Percentiles rank a stretch among this genome's conserved stretches.
These are phyloP conservation scores for Botia almorhae DNA, from an alignment of 2,797 vertebrate species.

Conservation along the genomic window DNA sequence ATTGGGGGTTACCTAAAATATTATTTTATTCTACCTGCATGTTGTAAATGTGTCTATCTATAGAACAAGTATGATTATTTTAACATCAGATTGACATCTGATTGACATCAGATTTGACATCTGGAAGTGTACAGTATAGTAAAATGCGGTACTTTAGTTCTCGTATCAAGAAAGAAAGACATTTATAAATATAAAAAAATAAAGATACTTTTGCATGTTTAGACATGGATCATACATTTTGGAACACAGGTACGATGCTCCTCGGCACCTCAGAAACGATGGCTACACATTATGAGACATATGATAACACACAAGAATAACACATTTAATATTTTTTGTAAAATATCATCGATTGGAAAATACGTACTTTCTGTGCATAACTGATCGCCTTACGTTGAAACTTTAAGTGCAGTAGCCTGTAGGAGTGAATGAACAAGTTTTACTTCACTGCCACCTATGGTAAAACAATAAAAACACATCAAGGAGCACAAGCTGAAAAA, in stretches of 20 bases:
- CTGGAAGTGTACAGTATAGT: neutral
- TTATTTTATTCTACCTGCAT: neutral
- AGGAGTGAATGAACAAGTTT: conserved; percentile 40
- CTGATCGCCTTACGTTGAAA: conserved; percentile 35
- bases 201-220: conserved; percentile 1
- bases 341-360: conserved; percentile 11
- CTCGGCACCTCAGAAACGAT: neutral
- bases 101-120: too few relatives aligned
- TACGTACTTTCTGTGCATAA: neutral
- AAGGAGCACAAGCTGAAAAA: conserved; percentile 40
- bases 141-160: neutral
- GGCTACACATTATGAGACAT: conserved; percentile 13
- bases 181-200: neutral
- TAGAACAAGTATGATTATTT: too few relatives aligned
- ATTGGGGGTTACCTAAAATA: neutral
- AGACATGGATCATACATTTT: neutral
- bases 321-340: conserved; percentile 7
- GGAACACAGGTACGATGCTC: neutral
- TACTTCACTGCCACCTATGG: conserved; percentile 62
- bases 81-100: neutral
- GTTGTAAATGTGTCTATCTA: too few relatives aligned
- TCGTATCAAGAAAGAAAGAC: too few relatives aligned
- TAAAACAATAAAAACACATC: conserved; percentile 50
- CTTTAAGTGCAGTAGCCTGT: conserved; percentile 26
- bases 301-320: conserved; percentile 7